Percentiles rank a stretch among this genome's conserved stretches.
Conservation (phyloP, 2,888 invertebrate genomes). For the Galerucella pusilla region DNA sequence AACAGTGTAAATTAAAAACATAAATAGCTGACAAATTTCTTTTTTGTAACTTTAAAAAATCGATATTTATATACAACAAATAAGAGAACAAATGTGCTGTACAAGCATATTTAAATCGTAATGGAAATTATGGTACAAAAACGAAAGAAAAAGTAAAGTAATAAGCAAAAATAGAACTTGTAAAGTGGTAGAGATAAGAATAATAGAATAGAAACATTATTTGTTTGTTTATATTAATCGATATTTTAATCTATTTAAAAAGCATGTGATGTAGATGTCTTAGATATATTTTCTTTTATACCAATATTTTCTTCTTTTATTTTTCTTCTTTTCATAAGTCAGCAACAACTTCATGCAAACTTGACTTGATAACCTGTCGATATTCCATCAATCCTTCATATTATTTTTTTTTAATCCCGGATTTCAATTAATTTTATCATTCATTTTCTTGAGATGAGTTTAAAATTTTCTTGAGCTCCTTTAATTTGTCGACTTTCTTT, state of each 20-base stretch:
- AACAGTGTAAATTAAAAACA: neutral
- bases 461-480: conserved; percentile 26
- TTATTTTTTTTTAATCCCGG: neutral
- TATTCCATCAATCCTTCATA: neutral
- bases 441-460: conserved; percentile 16
- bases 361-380: neutral
- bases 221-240: neutral
- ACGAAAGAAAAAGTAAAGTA: too few relatives aligned
- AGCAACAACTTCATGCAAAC: neutral
- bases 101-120: neutral
- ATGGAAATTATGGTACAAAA: neutral
- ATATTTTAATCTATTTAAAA: neutral
- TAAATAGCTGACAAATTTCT: neutral
- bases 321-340: neutral
- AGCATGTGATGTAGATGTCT: neutral
- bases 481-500: conserved; percentile 31
- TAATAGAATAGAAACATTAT: neutral
- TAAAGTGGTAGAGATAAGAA: too few relatives aligned
- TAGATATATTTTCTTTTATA: neutral
- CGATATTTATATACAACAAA: neutral
- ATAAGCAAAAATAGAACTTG: too few relatives aligned
- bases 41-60: neutral
- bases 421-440: conserved; percentile 22
- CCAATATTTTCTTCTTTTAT: neutral
- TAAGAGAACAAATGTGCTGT: neutral